Evolutionary conservation across 1,140 invertebrate genomes (phyloP), one percentile per base, ranked within the genome.

Genomic region (Drosophila littoralis): DNA sequence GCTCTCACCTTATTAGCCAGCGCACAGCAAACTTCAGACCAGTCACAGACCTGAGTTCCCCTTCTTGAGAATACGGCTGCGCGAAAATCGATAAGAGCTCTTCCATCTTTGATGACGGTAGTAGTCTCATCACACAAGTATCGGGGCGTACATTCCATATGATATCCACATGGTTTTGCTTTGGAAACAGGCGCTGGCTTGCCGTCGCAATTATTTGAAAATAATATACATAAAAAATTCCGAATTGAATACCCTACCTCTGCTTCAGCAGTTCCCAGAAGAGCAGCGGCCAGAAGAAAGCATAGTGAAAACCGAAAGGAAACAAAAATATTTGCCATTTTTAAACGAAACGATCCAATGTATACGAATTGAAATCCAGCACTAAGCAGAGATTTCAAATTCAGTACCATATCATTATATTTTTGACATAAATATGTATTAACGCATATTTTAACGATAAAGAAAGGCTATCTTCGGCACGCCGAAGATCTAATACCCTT

Each of bases 131-230:
- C 12, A 33, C 67, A 70, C 33, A 70, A 33, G 40, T 54, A 8
- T 40, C 13, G 17, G 0, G 33, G 17, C 9, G 52, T 48, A 38
- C 67, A 70, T 33, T 46, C 40, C 59, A 7, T 55, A 7, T 22
- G 1, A 22, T 2, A 0, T 6, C 67, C 67, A 51, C 66, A 69
- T 2, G 36, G 0, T 13, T 7, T 51, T 7, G 9, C 22, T 7
- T 2, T 50, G 9, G 17, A 8, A 10, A 10, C 45, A 10, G 8
- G 8, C 15, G n/a, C 17, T 13, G 7, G 4, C 22, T 28, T 28
- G 1, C 6, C 22, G 22, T 0, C 22, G 6, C 22, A 28, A 5
- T 28, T 28, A 32, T 51, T 7, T 2, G 12, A 22, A 22, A 22
- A 22, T 22, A 1, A 22, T 22, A 2, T 22, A 22, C 22, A 22